A percentile compares a stretch with the other conserved stretches of the same genome.
These are phyloP conservation scores for Prosopocoilus inquinatus DNA, from an alignment of 2,888 invertebrate species.

Conservation along the genomic window DNA sequence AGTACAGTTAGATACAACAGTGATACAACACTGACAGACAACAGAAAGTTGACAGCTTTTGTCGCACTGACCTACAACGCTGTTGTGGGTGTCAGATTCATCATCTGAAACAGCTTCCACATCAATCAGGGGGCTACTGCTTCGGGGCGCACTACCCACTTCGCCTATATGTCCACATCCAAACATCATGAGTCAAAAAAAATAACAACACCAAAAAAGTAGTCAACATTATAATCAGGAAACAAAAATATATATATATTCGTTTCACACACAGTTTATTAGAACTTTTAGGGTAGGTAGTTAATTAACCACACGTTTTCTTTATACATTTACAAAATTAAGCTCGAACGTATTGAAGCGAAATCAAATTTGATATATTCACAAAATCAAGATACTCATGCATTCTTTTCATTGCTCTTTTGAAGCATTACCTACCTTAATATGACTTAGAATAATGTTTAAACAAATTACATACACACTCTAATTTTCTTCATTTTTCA, in stretches of 20 bases:
- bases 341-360: not conserved
- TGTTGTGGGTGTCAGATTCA: conserved; percentile 52
- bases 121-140: conserved; percentile 65
- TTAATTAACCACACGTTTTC: not conserved
- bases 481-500: too few species aligned
- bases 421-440: not conserved
- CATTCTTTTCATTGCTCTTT: not conserved
- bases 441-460: conserved; percentile 15
- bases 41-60: conserved; percentile 31
- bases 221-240: conserved; percentile 11
- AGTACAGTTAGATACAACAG: conserved; percentile 38
- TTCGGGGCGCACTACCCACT: conserved; percentile 59
- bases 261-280: not conserved
- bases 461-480: too few species aligned
- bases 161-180: conserved; percentile 54
- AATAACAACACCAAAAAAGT: conserved; percentile 24
- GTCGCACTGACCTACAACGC: conserved; percentile 61
- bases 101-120: conserved; percentile 65
- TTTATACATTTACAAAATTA: conserved; percentile 1
- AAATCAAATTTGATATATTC: not conserved
- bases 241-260: conserved; percentile 3
- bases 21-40: conserved; percentile 50
- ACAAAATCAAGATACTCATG: conserved; percentile 2
- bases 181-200: conserved; percentile 24
- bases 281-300: not conserved